Percentiles rank a stretch among this genome's conserved stretches.
phyloP scores from a whole-genome alignment of 2,797 vertebrate genomes.

The Calcarius lapponicus region DNA sequence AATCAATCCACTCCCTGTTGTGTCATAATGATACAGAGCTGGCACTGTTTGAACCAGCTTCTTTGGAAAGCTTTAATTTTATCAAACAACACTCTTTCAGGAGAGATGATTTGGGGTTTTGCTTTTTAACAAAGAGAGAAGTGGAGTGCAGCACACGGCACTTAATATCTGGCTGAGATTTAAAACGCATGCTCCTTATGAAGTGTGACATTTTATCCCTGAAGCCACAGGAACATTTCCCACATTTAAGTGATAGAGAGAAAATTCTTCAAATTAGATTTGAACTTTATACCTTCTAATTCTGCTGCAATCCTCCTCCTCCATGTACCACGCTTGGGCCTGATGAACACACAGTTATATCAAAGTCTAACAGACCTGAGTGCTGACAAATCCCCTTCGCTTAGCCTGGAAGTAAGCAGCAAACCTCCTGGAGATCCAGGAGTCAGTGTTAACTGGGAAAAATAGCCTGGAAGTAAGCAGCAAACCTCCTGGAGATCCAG shows the following conservation, averaged over 20 bases:
- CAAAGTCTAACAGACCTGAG: constrained; percentile 38
- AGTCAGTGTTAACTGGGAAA: not conserved
- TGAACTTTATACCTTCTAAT: constrained; percentile 53
- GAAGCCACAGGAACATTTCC: constrained; percentile 52
- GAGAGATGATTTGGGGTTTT: constrained; percentile 39
- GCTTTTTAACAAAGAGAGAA: constrained; percentile 49
- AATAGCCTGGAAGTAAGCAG: not conserved
- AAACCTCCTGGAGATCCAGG: not conserved
- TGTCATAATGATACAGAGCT: not conserved
- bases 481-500: not conserved
- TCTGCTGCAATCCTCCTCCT: constrained; percentile 26
- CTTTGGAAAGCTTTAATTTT: constrained; percentile 45
- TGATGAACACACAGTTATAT: not conserved
- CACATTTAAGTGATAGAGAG: constrained; percentile 28
- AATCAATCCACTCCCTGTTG: not conserved
- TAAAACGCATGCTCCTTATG: constrained; percentile 49
- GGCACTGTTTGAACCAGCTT: not conserved
- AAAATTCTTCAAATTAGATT: constrained; percentile 46
- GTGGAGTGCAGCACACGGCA: not conserved
- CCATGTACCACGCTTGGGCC: not conserved
- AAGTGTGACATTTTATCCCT: constrained; percentile 53
- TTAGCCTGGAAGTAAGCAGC: constrained; percentile 34
- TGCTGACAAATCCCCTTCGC: constrained; percentile 2
- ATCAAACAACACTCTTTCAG: constrained; percentile 42
- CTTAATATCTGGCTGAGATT: constrained; percentile 61